These are phyloP conservation scores for Xenotilapia leptura DNA, from an alignment of 2,113 vertebrate species.

Conservation along the genomic window DNA sequence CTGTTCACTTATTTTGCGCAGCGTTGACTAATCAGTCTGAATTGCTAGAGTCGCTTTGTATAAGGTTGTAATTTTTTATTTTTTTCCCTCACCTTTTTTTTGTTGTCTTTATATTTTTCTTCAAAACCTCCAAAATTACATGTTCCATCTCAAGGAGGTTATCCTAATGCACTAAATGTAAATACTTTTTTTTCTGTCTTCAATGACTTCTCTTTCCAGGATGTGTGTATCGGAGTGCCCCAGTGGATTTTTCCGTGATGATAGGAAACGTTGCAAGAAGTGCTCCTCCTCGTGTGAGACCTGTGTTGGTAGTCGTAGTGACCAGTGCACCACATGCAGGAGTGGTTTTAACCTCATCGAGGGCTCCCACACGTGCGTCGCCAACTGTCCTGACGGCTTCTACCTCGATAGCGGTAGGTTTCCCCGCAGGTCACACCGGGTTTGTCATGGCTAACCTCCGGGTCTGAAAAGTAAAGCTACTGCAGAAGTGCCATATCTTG, in stretches of 20 bases:
- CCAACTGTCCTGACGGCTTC: conserved; percentile 81
- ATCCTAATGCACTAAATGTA: neutral
- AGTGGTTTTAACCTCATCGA: conserved; percentile 86
- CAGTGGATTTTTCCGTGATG: conserved; percentile 88
- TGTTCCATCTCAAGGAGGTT: neutral
- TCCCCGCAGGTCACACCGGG: neutral
- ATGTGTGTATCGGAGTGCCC: conserved; percentile 94
- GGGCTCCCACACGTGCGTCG: conserved; percentile 82
- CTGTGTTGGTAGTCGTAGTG: conserved; percentile 86
- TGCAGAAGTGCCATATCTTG: neutral
- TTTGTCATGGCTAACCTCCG: neutral
- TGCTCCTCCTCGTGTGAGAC: conserved; percentile 89
- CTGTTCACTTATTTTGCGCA: neutral
- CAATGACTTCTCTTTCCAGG: conserved; percentile 59
- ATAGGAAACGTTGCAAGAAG: conserved; percentile 94
- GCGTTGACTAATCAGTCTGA: neutral
- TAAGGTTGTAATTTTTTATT: neutral
- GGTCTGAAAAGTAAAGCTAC: neutral
- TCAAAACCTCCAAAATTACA: neutral
- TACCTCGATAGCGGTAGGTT: conserved; percentile 84
- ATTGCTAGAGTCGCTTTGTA: neutral
- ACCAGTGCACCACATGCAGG: conserved; percentile 91
- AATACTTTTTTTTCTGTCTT: neutral
- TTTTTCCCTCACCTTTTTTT: neutral
- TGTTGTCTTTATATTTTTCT: neutral